Evolutionary conservation across 2,888 invertebrate species (phyloP).

Genomic region (Peribatodes rhomboidaria): DNA sequence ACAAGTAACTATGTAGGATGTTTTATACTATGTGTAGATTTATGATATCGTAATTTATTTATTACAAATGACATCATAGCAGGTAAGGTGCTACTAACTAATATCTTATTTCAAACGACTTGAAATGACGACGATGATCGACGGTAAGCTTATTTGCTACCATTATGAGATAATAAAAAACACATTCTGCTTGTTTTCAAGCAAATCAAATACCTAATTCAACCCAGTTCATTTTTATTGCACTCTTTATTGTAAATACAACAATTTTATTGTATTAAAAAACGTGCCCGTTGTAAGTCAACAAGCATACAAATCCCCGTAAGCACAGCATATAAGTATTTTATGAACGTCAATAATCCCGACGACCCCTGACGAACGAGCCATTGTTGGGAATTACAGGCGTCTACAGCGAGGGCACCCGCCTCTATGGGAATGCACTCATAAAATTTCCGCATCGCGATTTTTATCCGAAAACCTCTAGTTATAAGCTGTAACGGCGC

Average conservation of each 20-base stretch:
- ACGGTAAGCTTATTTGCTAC: neutral
- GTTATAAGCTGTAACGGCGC: conserved; percentile 51
- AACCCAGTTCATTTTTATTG: conserved; percentile 34
- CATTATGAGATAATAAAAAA: neutral
- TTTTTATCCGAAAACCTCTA: conserved; percentile 70
- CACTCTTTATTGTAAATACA: conserved; percentile 36
- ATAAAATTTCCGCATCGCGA: conserved; percentile 76
- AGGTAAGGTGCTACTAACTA: conserved; percentile 1
- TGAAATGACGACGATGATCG: too few relatives aligned
- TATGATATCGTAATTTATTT: conserved; percentile 28
- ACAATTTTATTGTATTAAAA: conserved; percentile 37
- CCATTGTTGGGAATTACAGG: conserved; percentile 67
- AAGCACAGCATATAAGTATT: conserved; percentile 47
- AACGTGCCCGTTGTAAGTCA: conserved; percentile 41
- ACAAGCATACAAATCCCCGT: conserved; percentile 48
- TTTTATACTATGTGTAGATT: conserved; percentile 9
- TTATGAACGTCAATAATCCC: conserved; percentile 65
- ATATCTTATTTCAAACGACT: neutral
- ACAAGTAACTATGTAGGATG: conserved; percentile 8
- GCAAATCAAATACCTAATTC: conserved; percentile 2
- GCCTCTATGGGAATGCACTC: conserved; percentile 72
- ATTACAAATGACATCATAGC: conserved; percentile 9
- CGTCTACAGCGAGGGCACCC: conserved; percentile 59
- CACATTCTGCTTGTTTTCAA: neutral
- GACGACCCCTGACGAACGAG: conserved; percentile 81